Percentiles rank a stretch among this genome's conserved stretches.
Evolutionary conservation across 2,888 invertebrate species (phyloP).

Genomic region (Himalopsyche japonica): DNA sequence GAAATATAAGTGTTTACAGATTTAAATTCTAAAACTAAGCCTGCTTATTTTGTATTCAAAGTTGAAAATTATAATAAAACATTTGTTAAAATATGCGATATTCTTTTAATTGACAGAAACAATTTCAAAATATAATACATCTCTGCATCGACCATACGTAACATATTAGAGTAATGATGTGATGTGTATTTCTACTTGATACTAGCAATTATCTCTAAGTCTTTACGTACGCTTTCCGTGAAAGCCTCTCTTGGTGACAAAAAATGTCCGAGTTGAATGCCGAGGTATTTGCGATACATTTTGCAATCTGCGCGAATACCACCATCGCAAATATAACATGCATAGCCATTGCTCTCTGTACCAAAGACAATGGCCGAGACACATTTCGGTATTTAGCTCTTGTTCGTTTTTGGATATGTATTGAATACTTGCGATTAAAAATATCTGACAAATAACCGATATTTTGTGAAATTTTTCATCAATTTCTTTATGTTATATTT

Average conservation of each 20-base stretch:
- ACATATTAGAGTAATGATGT: slow-evolving; percentile 25
- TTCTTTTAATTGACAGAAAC: too few species aligned
- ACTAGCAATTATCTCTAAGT: slow-evolving; percentile 21
- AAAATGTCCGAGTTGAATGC: slow-evolving; percentile 9
- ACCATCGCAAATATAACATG: background rate
- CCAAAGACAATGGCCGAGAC: background rate
- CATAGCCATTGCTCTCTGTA: background rate
- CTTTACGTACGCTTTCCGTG: slow-evolving; percentile 14
- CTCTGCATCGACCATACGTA: background rate
- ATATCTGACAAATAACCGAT: background rate
- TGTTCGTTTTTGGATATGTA: background rate
- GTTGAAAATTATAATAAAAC: too few species aligned
- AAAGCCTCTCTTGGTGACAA: slow-evolving; percentile 19
- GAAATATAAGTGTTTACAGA: too few species aligned
- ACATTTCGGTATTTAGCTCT: background rate
- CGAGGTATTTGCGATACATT: background rate
- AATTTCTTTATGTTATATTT: background rate
- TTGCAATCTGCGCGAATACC: background rate
- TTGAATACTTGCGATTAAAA: background rate
- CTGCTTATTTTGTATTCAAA: too few species aligned
- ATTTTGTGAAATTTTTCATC: background rate
- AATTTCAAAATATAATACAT: background rate
- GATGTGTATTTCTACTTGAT: slow-evolving; percentile 24
- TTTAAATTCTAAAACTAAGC: too few species aligned
- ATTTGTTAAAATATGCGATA: too few species aligned